phyloP scores from a whole-genome alignment of 2,113 vertebrate genomes.

The Symphodus melops region DNA sequence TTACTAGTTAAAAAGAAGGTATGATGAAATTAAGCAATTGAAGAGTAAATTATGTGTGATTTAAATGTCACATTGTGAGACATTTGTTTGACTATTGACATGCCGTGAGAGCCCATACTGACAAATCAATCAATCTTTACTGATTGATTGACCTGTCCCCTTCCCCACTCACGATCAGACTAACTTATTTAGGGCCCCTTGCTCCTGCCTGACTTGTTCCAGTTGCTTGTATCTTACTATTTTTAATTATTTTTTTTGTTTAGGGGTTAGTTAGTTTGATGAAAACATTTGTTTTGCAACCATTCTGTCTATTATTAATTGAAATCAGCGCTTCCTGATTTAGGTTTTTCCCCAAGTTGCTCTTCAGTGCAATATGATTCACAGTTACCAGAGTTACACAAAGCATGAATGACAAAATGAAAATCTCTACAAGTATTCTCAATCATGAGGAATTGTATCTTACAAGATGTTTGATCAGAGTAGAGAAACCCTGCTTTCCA shows the following conservation, averaged over 20 bases:
- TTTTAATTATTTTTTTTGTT: too few relatives aligned
- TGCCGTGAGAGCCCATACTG: too few relatives aligned
- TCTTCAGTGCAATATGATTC: conserved; percentile 2
- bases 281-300: not conserved
- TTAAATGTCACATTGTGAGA: not conserved
- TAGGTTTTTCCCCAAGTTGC: not conserved
- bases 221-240: too few relatives aligned
- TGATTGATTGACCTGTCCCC: too few relatives aligned
- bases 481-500: not conserved
- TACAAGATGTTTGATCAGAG: not conserved
- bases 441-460: not conserved
- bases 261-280: not conserved
- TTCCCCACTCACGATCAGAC: too few relatives aligned
- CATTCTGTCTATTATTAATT: not conserved
- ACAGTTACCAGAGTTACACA: not conserved
- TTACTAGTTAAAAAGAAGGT: conserved; percentile 26
- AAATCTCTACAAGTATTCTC: not conserved
- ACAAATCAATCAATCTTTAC: too few relatives aligned
- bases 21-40: not conserved
- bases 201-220: too few relatives aligned
- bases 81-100: not conserved
- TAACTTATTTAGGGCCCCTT: too few relatives aligned
- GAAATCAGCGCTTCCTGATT: not conserved
- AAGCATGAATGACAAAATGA: not conserved
- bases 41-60: not conserved